Base-by-base conservation (phyloP, 2,888 invertebrate genomes). In the Pterobdella sp. region DNA sequence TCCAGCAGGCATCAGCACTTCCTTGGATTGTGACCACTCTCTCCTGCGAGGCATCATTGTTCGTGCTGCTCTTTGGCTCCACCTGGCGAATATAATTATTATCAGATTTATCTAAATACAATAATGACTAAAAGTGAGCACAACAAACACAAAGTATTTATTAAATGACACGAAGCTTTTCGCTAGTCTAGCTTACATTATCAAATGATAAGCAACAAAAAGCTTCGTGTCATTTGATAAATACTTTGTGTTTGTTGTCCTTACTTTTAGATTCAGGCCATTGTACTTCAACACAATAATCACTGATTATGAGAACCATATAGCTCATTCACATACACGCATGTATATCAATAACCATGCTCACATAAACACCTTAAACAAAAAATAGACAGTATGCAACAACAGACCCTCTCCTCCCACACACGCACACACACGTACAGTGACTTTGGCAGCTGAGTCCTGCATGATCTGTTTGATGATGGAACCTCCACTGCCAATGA, bases 401-500 rank as follows among this genome's bases (percentile, higher is more conserved):
- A n/a, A n/a, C n/a, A n/a, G n/a, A n/a, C n/a, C n/a, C n/a, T n/a
- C n/a, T n/a, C n/a, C 14, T 10, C 52, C 14, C n/a, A 49, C 52
- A 49, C 14, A 14, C n/a, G 14, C 14, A 22, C 64, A 26, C 26
- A 26, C 64, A 64, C 26, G 26, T 29, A 14, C 64, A 49, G 14
- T 18, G 52, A 18, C 14, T 49, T 18, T 49, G 52, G 34, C 65
- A 7, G 4, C 35, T n/a, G 65, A 65, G 14, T 35, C 31, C 14
- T 31, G 3, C 34, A 32, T 65, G 4, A 65, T 65, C 65, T 34
- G 65, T 34, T 34, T 65, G 14, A 65, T 65, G 29, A 32, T 10
- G 37, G 92, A 91, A 73, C 97, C 97, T 85, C 94, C 96, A 68
- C 94, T 93, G 78, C 97, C 97, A 81, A 98, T 98, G 78, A 98